Percentiles rank a stretch among this genome's conserved stretches.
phyloP scores from a whole-genome alignment of 2,113 vertebrate genomes.

The Hylia prasina region DNA sequence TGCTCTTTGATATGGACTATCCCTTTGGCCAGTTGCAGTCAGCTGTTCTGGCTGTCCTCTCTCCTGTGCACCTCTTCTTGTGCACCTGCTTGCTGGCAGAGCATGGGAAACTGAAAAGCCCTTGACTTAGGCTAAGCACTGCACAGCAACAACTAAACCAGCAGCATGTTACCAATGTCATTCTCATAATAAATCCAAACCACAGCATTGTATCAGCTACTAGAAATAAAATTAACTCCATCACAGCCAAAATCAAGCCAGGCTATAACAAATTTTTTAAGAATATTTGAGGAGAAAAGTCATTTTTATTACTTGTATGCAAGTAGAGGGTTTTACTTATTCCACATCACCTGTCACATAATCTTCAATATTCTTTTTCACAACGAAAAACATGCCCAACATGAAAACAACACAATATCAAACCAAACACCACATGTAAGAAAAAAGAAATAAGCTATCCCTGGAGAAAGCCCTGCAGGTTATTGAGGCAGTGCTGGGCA shows the following conservation, averaged over 20 bases:
- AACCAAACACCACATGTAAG: neutral
- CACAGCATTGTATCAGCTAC: neutral
- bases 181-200: neutral
- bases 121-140: neutral
- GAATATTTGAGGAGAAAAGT: neutral
- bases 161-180: neutral
- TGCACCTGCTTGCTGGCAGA: neutral
- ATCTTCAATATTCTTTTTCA: neutral
- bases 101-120: neutral
- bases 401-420: neutral
- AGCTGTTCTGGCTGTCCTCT: neutral
- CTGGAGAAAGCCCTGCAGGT: constrained; percentile 2
- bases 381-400: neutral
- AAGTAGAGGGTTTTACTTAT: neutral
- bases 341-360: neutral
- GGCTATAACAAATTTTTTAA: neutral
- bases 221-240: neutral
- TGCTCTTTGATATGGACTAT: neutral
- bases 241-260: neutral
- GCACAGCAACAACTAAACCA: neutral
- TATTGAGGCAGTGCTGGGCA: neutral
- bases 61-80: neutral
- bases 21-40: neutral
- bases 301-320: neutral
- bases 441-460: neutral